Conservation (phyloP, 1,140 invertebrate genomes). For the Drosophila carrolli region DNA sequence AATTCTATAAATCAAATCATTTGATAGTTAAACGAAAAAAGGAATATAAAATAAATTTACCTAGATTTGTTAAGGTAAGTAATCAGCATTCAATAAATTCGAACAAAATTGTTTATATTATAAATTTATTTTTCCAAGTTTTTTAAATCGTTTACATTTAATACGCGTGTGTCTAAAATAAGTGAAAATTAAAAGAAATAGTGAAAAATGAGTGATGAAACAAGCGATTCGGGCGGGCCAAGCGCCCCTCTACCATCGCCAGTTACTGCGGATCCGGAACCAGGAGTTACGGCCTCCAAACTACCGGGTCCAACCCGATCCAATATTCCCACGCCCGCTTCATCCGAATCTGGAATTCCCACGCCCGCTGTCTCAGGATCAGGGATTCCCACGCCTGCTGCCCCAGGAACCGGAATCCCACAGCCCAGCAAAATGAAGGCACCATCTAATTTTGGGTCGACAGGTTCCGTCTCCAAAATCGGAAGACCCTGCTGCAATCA, state of each 20-base stretch:
- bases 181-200: constrained; percentile 55
- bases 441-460: constrained; percentile 61
- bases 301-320: constrained; percentile 39
- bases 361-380: constrained; percentile 56
- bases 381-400: constrained; percentile 68
- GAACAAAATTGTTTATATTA: background rate
- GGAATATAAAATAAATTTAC: constrained; percentile 6
- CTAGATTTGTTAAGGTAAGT: constrained; percentile 58
- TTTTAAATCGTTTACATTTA: constrained; percentile 51
- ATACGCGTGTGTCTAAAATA: constrained; percentile 62
- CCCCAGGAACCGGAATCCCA: constrained; percentile 62
- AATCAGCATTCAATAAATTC: constrained; percentile 18
- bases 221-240: constrained; percentile 9
- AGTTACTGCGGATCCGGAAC: constrained; percentile 18
- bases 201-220: constrained; percentile 37
- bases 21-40: background rate
- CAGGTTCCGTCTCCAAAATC: constrained; percentile 70
- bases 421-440: constrained; percentile 60
- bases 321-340: constrained; percentile 64
- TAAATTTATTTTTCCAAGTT: constrained; percentile 17
- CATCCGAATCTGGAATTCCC: constrained; percentile 62
- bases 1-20: constrained; percentile 19
- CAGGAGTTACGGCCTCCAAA: constrained; percentile 23
- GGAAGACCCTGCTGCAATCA: constrained; percentile 73
- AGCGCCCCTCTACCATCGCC: constrained; percentile 2